These are phyloP conservation scores for Chalcosyrphus nemorum DNA, from an alignment of 2,888 invertebrate species.

Conservation along the genomic window DNA sequence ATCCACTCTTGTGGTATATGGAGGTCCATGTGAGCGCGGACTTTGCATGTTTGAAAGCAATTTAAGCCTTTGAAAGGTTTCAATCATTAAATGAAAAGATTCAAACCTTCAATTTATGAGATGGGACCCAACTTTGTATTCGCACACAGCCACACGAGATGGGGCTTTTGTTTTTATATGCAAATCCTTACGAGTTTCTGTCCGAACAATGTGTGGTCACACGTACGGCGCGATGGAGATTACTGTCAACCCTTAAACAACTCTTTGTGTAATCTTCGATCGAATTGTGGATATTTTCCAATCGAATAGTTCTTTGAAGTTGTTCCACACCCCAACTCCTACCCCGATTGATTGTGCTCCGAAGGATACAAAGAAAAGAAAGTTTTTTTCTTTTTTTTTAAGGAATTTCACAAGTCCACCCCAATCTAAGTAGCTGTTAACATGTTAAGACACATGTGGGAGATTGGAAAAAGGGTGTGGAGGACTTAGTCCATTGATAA, in stretches of 20 bases:
- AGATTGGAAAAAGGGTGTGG: neutral
- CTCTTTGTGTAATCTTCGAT: constrained; percentile 34
- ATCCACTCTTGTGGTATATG: constrained; percentile 61
- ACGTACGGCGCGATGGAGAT: constrained; percentile 40
- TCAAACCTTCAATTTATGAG: neutral
- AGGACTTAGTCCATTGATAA: constrained; percentile 23
- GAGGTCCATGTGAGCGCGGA: constrained; percentile 28
- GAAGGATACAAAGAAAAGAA: constrained; percentile 3
- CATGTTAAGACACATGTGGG: constrained; percentile 21
- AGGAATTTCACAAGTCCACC: neutral
- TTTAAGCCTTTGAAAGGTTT: constrained; percentile 52
- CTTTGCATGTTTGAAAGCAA: constrained; percentile 61
- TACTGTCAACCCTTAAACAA: constrained; percentile 55
- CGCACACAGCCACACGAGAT: neutral
- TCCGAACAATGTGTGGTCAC: constrained; percentile 57
- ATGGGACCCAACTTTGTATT: neutral
- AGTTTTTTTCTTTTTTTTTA: neutral
- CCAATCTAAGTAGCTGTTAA: constrained; percentile 22
- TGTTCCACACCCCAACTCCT: neutral
- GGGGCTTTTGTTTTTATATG: constrained; percentile 4
- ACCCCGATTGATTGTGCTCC: constrained; percentile 31
- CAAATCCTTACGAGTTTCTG: constrained; percentile 18
- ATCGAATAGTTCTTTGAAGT: constrained; percentile 57
- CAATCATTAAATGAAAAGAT: constrained; percentile 33
- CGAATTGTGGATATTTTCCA: constrained; percentile 48